A percentile compares a stretch with the other conserved stretches of the same genome.
phyloP scores from a whole-genome alignment of 2,113 vertebrate species.

The Halichoerus grypus region DNA sequence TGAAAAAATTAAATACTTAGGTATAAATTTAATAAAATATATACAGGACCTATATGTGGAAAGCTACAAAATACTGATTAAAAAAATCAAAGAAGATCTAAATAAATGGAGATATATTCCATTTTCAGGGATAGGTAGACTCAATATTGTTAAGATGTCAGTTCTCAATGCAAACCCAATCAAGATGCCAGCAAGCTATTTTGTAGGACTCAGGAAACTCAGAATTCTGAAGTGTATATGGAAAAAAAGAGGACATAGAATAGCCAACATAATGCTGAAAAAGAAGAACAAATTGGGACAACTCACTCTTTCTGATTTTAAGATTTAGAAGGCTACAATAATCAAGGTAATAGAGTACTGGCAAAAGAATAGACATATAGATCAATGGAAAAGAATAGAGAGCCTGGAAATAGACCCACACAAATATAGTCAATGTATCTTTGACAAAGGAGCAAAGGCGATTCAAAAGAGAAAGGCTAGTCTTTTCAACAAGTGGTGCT shows the following conservation, averaged over 20 bases:
- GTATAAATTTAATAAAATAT: conserved; percentile 1
- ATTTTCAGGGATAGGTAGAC: background rate
- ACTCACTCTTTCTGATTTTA: background rate
- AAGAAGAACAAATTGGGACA: background rate
- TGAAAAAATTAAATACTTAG: conserved; percentile 7
- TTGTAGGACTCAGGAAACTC: background rate
- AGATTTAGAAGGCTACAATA: background rate
- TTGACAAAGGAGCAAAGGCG: conserved; percentile 10
- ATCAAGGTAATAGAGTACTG: background rate
- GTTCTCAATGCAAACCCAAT: background rate
- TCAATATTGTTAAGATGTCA: background rate
- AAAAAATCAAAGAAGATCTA: background rate
- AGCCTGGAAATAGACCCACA: background rate
- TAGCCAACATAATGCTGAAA: background rate
- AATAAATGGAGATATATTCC: background rate
- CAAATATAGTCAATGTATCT: background rate
- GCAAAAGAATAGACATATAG: background rate
- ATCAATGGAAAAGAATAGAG: background rate
- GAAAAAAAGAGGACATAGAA: background rate
- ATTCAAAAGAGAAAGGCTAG: background rate
- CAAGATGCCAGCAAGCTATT: background rate
- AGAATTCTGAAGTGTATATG: background rate
- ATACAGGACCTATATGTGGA: background rate
- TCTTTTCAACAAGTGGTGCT: background rate
- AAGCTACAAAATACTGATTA: background rate